Evolutionary conservation across 1,140 invertebrate species (phyloP), one percentile per base, ranked within the genome.

Genomic region (Delia radicum): DNA sequence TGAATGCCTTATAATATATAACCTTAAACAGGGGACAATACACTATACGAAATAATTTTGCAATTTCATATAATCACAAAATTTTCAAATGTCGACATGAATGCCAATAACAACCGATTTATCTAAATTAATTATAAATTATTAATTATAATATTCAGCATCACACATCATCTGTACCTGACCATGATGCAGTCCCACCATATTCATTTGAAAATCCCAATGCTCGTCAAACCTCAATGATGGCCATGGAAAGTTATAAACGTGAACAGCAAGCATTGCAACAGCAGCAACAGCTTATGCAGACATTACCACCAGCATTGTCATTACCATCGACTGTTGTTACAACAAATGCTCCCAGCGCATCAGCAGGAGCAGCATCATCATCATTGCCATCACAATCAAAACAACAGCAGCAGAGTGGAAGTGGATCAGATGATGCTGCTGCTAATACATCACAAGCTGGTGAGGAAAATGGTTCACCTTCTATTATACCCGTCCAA

Each of bases 141-240:
- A 21, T 65, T 7, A 42, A 67, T n/a, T n/a, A n/a, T n/a, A n/a
- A n/a, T 13, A 18, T n/a, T 29, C 61, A 85, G 84, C 84, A 81
- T 7, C 84, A 81, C 67, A 77, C 79, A 28, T 82, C 79, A 46
- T 82, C 84, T 71, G 81, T 82, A 77, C 80, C 81, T 74, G 84
- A 86, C 61, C 79, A 84, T 76, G 84, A 86, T 79, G 79, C 82
- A 72, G 84, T 85, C 37, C 84, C 84, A 33, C 84, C 84, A 5
- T 86, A 86, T 74, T 82, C 80, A 75, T 82, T 85, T 71, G 84
- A 86, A 74, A 83, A 84, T 78, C 83, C 83, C 5, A 85, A 86
- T 80, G 80, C 82, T 67, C 78, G 81, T 8, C 84, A 85, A 76
- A 85, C 84, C 65, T 84, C 82, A 18, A 84, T 85, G 84, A 85